Evolutionary conservation across 1,140 invertebrate species (phyloP).

Genomic region (Elymnias hypermnestra): DNA sequence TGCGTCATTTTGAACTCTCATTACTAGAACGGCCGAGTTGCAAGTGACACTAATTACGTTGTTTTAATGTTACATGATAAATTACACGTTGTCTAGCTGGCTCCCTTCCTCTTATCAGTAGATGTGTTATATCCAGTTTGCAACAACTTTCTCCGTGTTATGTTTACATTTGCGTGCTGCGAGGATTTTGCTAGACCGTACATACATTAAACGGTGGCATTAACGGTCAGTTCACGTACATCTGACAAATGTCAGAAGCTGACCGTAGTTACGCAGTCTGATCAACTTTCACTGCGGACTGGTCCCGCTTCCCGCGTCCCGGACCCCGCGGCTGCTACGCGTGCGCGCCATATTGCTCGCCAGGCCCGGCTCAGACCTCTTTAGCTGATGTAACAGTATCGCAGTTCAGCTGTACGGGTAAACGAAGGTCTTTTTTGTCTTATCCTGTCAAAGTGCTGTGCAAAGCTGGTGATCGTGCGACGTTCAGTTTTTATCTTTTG

Average conservation of each 20-base stretch:
- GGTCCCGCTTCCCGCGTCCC: constrained; percentile 23
- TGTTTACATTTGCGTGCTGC: constrained; percentile 6
- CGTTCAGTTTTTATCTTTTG: constrained; percentile 18
- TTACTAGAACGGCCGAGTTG: constrained; percentile 1
- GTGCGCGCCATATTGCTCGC: constrained; percentile 21
- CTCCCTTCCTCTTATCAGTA: constrained; percentile 6
- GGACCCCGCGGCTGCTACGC: constrained; percentile 11
- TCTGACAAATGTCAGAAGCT: constrained; percentile 40
- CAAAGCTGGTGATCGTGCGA: constrained; percentile 20
- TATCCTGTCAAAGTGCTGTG: not conserved
- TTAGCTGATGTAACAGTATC: constrained; percentile 18
- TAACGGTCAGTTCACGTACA: constrained; percentile 35
- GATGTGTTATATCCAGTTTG: constrained; percentile 9
- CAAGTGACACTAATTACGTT: constrained; percentile 8
- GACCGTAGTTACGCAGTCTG: constrained; percentile 26
- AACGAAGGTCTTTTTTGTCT: constrained; percentile 4
- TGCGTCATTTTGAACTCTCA: not conserved
- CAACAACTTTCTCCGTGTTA: constrained; percentile 26
- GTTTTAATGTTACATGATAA: constrained; percentile 8
- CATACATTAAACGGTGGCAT: constrained; percentile 21
- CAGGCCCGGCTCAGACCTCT: constrained; percentile 3
- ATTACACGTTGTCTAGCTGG: not conserved
- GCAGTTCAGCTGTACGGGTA: not conserved
- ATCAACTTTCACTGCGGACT: constrained; percentile 52
- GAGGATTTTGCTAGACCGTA: not conserved